Evolutionary conservation across 1,140 invertebrate genomes (phyloP), one percentile per base, ranked within the genome.

Genomic region (Microvelia longipes): DNA sequence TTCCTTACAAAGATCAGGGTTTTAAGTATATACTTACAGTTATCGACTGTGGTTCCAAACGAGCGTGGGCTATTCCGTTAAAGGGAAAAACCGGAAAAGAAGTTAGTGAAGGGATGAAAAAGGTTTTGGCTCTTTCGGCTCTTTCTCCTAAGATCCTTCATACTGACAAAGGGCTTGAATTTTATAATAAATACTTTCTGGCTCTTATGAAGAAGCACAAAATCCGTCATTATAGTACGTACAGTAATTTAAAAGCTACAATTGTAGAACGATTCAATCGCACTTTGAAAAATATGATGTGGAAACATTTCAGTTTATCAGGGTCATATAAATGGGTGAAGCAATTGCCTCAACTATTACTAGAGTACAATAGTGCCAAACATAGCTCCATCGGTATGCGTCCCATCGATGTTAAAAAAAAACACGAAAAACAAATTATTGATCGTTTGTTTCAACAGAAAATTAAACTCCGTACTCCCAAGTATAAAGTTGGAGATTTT

Each of bases 261-360:
- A 74, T 81, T 65, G 75, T 77, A 64, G 80, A 82, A 76, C 69
- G 81, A 29, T 79, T 79, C 28, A 78, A 79, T 75, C 69, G 77
- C 63, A 81, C 77, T 50, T 66, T 82, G 30, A 81, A 80, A 76
- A 67, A 66, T 5, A 71, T 66, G 66, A 75, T 82, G 73, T 81
- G 69, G 69, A 75, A 75, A 71, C 72, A 75, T 69, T 80, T 81
- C 71, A 79, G 76, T 66, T 67, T 74, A 68, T 65, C 73, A 29
- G 77, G 79, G 15, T 76, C 72, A 27, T 71, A 73, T 67, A 81
- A 75, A 67, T 65, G 78, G 24, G 19, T 68, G 5, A 50, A 79
- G 72, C 71, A 76, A 0, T 64, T 82, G 68, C 63, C 62, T 11
- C 28, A 76, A 50, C 29, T 81, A 2, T 71, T 80, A 28, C 26